These are phyloP conservation scores for Gymnarchus niloticus DNA, from an alignment of 2,113 vertebrate genomes.

Conservation along the genomic window DNA sequence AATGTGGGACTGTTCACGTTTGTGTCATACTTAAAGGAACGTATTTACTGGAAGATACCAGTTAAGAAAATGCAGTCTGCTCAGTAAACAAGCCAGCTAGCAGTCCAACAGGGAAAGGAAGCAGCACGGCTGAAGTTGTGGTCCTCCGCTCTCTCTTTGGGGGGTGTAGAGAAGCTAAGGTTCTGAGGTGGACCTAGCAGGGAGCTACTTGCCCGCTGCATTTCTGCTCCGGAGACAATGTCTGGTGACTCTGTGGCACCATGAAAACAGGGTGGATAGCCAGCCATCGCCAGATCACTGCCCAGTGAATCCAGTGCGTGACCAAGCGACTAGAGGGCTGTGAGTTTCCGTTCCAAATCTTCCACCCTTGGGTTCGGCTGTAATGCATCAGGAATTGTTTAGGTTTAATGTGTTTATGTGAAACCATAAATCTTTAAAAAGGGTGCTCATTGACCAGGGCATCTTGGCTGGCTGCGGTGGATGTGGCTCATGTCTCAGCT, in stretches of 20 bases:
- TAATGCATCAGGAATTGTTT: background rate
- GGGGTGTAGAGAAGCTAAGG: background rate
- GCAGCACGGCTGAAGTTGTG: background rate
- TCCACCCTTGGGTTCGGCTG: background rate
- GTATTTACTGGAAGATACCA: background rate
- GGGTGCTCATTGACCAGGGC: background rate
- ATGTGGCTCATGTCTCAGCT: background rate
- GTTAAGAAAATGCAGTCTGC: background rate
- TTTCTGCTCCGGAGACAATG: background rate
- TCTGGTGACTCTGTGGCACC: background rate
- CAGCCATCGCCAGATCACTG: background rate
- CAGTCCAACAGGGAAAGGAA: background rate
- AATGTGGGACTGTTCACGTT: too few species aligned
- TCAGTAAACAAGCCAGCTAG: background rate
- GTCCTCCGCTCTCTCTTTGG: too few species aligned
- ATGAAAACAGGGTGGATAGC: background rate
- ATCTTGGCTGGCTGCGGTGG: background rate
- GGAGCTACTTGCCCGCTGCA: background rate
- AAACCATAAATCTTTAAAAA: conserved; percentile 1
- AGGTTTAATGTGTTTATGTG: background rate
- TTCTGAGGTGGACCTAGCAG: background rate
- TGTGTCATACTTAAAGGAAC: too few species aligned
- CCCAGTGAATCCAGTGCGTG: background rate
- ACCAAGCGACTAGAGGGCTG: background rate
- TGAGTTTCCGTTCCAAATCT: background rate